Conservation (phyloP, 2,113 vertebrate species). For the Hippocampus mohnikei region DNA sequence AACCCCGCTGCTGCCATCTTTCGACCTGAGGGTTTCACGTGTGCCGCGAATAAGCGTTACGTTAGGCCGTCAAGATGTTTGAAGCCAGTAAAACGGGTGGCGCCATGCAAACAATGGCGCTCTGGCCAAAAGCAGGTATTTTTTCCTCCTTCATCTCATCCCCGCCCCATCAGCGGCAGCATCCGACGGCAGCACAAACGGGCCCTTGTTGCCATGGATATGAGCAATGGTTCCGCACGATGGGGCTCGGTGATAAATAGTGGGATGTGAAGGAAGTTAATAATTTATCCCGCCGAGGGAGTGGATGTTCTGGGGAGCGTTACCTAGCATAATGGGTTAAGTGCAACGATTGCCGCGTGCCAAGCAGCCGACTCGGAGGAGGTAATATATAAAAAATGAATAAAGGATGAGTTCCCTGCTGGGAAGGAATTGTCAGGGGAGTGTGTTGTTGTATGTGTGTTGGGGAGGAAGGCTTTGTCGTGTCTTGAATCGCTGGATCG, state of each 20-base stretch:
- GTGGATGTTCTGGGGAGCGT: constrained; percentile 57
- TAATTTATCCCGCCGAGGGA: constrained; percentile 71
- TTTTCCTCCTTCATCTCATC: constrained; percentile 42
- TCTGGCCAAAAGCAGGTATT: constrained; percentile 51
- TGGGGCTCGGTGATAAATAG: constrained; percentile 69
- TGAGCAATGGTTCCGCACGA: constrained; percentile 59
- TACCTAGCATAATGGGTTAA: constrained; percentile 74
- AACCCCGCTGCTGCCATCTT: constrained; percentile 56
- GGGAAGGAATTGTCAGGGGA: constrained; percentile 61
- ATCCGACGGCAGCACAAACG: constrained; percentile 59
- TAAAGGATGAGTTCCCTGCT: constrained; percentile 69
- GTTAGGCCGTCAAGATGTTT: constrained; percentile 15
- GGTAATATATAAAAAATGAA: constrained; percentile 70
- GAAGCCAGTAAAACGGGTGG: constrained; percentile 12
- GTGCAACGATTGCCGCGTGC: constrained; percentile 65
- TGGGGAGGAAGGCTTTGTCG: constrained; percentile 44
- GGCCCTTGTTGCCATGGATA: constrained; percentile 69
- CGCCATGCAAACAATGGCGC: constrained; percentile 31
- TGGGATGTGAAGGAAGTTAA: constrained; percentile 69
- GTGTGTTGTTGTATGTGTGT: constrained; percentile 18
- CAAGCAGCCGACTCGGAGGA: constrained; percentile 59
- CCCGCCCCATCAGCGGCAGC: constrained; percentile 50
- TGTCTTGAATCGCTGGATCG: constrained; percentile 48
- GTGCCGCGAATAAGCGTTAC: constrained; percentile 32
- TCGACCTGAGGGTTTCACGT: constrained; percentile 31